Conservation (phyloP, 2,888 invertebrate species). For the Ormyrus rosae region DNA sequence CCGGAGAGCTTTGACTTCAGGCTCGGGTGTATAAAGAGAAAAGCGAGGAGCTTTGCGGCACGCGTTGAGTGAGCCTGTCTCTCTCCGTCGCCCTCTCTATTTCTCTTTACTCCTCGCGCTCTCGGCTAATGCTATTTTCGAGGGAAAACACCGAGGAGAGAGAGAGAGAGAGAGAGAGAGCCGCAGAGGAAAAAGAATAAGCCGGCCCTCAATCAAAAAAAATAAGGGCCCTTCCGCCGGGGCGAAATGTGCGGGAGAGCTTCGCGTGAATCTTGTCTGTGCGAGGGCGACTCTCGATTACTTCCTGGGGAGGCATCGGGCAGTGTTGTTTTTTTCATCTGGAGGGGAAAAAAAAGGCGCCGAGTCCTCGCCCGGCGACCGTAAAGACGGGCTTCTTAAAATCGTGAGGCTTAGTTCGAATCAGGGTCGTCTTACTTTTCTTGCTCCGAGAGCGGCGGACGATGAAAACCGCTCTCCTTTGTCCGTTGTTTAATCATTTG, state of each 20-base stretch:
- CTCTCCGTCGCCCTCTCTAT: conserved; percentile 39
- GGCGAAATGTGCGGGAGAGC: conserved; percentile 8
- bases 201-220: conserved; percentile 32
- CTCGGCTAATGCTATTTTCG: conserved; percentile 42
- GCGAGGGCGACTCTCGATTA: conserved; percentile 3
- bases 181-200: neutral
- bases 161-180: neutral
- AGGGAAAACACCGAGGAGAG: conserved; percentile 9
- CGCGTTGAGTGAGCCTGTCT: conserved; percentile 17
- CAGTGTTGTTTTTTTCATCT: conserved; percentile 23
- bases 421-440: conserved; percentile 42
- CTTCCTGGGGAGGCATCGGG: neutral
- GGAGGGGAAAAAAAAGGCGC: conserved; percentile 16
- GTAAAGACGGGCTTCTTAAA: conserved; percentile 35
- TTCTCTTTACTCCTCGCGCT: conserved; percentile 34
- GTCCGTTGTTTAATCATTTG: too few species aligned
- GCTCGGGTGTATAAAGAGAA: neutral
- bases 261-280: conserved; percentile 1
- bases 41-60: conserved; percentile 7
- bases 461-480: conserved; percentile 15
- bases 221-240: conserved; percentile 17
- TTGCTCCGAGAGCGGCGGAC: neutral
- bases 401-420: conserved; percentile 44
- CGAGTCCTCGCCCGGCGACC: conserved; percentile 8
- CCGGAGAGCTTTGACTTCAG: conserved; percentile 24